Evolutionary conservation across 1,140 invertebrate species (phyloP), one percentile per base, ranked within the genome.

Genomic region (Phymastichus coffea): DNA sequence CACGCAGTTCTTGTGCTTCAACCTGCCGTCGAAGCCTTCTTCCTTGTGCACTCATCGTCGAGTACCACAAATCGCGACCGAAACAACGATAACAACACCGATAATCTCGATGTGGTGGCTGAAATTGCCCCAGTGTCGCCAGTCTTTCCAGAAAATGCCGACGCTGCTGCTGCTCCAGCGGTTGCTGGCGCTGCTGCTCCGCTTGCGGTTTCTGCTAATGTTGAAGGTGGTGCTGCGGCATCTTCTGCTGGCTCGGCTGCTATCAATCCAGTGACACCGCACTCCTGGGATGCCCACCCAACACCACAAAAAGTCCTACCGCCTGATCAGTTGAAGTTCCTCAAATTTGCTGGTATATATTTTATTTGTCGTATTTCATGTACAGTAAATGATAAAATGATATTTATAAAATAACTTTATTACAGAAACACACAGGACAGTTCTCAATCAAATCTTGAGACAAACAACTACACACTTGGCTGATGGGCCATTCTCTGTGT

Each of bases 11-110:
- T 97, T n/a, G 91, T 95, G 25, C 78, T 97, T 47, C 81, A 94
- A 80, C 91, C 93, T 15, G 91, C 93, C 3, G 94, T 96, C 9
- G 94, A 97, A 75, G 91, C 92, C 17, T 95, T 95, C 79, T 95
- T 95, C 81, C 80, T 94, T 19, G 92, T 95, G 8, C 92, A 95
- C 73, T 90, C 91, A 14, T 86, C 88, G 20, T 80, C 82, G 63
- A 85, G 70, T 70, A 76, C 66, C 2, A 71, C 63, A 3, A 71
- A 71, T n/a, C 70, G 71, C 4, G 74, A 75, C 62, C 75, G 74
- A 30, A 70, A 76, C 9, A 70, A 69, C 57, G 73, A 66, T 10
- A 69, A 63, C 44, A 71, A 61, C 49, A 63, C 61, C 2, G 76
- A 78, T 9, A 71, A 65, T 37, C 67, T 77, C 3, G 78, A 79